Evolutionary conservation across 92 coral and sea anemone genomes (phyloP).

Genomic region (Epizoanthus rinbou): DNA sequence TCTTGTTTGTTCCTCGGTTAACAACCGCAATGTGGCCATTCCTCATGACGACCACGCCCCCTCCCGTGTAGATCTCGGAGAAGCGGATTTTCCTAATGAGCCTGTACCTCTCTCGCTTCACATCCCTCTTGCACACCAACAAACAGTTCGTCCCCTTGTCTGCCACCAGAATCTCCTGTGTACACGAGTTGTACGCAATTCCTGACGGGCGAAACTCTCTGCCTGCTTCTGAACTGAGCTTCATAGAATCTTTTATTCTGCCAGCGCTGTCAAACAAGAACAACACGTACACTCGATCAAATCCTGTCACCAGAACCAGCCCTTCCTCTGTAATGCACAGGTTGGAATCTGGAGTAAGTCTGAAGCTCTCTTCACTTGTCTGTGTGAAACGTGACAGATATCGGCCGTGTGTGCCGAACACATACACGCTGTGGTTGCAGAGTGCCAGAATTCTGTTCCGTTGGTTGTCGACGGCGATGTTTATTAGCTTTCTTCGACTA

Average conservation of each 20-base stretch:
- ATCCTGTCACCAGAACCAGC: conserved; percentile 55
- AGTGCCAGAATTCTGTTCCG: conserved; percentile 55
- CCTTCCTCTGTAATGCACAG: conserved; percentile 63
- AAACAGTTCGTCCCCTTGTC: conserved; percentile 64
- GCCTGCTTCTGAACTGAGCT: conserved; percentile 41
- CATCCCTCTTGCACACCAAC: conserved; percentile 52
- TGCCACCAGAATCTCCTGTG: conserved; percentile 65
- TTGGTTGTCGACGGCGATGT: conserved; percentile 62
- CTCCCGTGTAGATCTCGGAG: conserved; percentile 55
- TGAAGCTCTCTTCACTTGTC: conserved; percentile 41
- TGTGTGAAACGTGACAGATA: conserved; percentile 54
- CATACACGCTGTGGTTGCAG: conserved; percentile 52
- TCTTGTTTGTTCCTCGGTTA: conserved; percentile 43
- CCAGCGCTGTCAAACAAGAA: conserved; percentile 51
- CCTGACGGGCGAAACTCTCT: conserved; percentile 54
- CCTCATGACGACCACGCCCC: conserved; percentile 56
- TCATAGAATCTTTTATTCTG: conserved; percentile 45
- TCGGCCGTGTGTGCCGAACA: conserved; percentile 49
- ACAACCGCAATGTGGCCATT: conserved; percentile 77
- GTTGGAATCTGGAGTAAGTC: conserved; percentile 51
- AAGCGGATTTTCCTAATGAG: conserved; percentile 58
- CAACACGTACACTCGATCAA: conserved; percentile 47
- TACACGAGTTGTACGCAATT: conserved; percentile 55
- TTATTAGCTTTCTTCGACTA: conserved; percentile 45
- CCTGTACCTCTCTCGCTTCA: conserved; percentile 2